Base-by-base conservation (phyloP, 2,888 invertebrate genomes). In the Calameuta pallipes region DNA sequence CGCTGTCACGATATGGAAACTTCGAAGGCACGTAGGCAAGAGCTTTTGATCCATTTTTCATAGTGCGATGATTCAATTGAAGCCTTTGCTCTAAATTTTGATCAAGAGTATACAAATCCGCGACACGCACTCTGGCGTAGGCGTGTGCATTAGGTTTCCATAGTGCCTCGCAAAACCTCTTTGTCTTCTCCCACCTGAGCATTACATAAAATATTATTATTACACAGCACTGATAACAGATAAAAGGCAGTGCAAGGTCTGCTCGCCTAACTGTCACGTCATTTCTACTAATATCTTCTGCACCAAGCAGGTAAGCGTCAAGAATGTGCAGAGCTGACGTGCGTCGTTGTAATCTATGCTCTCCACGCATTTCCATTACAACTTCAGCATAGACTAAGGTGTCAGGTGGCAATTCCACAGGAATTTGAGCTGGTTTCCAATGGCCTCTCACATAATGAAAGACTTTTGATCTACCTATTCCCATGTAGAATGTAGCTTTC, bases 301-400 rank as follows among this genome's bases (percentile, higher is more conserved):
- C 95, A 70, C 96, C 97, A 36, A 97, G 92, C 82, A 94, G 92
- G 83, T 94, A 89, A 0, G 95, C 97, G 91, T 98, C 98, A 76
- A 98, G 94, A 23, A 98, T 92, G 86, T 95, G 98, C 41, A 98
- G 89, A 0, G 94, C 93, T 77, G 92, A 93, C 56, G 93, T 93
- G 86, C 93, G 93, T 74, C 92, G 91, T 88, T 95, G 94, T 31
- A 92, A 93, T 82, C 90, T 93, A 11, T 93, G 93, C 90, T 95
- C 94, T 13, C 95, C 95, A 80, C 91, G 92, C 75, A 94, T 92
- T 90, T 97, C 97, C 77, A 92, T 93, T 0, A 96, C 94, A 71
- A 95, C 91, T 92, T 97, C 96, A 0, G 95, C 97, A 87, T 94
- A 96, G 56, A 97, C 90, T 3, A 97, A 87, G 0, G 96, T 96